Percentiles rank a stretch among this genome's conserved stretches.
phyloP scores from a whole-genome alignment of 2,113 vertebrate genomes.

The Shinisaurus crocodilurus region DNA sequence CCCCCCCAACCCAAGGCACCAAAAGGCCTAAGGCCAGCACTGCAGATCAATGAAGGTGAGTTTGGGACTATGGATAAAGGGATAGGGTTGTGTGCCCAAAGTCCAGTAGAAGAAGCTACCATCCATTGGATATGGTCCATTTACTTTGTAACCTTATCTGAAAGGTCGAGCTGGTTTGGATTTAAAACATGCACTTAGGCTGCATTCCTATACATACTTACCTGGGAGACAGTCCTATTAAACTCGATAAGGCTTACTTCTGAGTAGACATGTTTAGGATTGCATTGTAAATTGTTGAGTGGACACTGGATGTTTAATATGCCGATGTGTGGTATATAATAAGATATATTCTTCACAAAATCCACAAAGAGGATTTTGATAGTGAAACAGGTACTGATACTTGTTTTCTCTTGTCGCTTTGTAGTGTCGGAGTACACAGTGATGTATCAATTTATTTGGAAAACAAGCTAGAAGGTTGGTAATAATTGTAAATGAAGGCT shows the following conservation, averaged over 20 bases:
- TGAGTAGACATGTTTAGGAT: background rate
- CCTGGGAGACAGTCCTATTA: background rate
- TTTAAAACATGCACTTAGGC: background rate
- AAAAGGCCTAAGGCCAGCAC: too few species aligned
- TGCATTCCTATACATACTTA: background rate
- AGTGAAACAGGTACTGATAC: background rate
- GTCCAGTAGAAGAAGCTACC: background rate
- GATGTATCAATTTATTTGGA: background rate
- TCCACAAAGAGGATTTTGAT: background rate
- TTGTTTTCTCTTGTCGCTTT: fast-evolving
- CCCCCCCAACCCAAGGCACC: background rate
- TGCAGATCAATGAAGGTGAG: background rate
- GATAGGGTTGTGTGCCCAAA: background rate
- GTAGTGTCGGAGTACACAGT: fast-evolving
- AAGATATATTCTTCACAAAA: background rate
- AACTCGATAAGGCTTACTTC: background rate
- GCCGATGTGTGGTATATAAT: background rate
- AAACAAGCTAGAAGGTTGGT: background rate
- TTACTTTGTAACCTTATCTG: background rate
- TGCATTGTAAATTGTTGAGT: background rate
- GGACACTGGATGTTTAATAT: background rate
- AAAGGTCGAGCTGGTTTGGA: background rate
- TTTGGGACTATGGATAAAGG: background rate
- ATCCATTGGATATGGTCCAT: background rate
- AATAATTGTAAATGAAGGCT: constrained; percentile 23